Conservation (phyloP, 2,797 vertebrate genomes). For the Crenuchus spilurus region DNA sequence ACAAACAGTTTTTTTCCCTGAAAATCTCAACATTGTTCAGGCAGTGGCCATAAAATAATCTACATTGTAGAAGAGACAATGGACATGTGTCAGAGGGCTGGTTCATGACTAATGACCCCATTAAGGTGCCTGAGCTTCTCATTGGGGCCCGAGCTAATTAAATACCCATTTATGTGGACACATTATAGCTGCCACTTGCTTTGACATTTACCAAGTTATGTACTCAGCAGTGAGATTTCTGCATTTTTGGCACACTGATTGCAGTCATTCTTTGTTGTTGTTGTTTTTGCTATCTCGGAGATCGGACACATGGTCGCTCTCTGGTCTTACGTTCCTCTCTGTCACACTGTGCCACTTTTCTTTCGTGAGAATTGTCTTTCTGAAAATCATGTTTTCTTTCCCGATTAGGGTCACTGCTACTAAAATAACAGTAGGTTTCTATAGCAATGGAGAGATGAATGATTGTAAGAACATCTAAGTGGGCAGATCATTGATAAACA, state of each 20-base stretch:
- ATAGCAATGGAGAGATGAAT: no score
- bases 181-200: constrained; percentile 14
- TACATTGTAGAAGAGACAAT: constrained; percentile 49
- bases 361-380: no score
- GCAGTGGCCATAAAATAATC: constrained; percentile 54
- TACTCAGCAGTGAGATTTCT: neutral
- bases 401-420: no score
- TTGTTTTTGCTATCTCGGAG: neutral
- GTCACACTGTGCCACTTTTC: no score
- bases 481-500: no score
- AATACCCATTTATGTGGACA: constrained; percentile 46
- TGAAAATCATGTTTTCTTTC: no score
- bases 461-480: no score
- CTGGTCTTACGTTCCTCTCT: no score
- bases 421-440: no score
- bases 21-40: no score
- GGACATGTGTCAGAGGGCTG: constrained; percentile 56
- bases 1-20: no score
- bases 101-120: constrained; percentile 65
- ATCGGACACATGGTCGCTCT: no score
- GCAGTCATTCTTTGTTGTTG: neutral
- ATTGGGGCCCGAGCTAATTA: constrained; percentile 63
- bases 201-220: neutral
- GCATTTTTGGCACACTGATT: neutral
- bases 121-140: constrained; percentile 63